Conservation (phyloP, 2,888 invertebrate genomes). For the Volucella bombylans region DNA sequence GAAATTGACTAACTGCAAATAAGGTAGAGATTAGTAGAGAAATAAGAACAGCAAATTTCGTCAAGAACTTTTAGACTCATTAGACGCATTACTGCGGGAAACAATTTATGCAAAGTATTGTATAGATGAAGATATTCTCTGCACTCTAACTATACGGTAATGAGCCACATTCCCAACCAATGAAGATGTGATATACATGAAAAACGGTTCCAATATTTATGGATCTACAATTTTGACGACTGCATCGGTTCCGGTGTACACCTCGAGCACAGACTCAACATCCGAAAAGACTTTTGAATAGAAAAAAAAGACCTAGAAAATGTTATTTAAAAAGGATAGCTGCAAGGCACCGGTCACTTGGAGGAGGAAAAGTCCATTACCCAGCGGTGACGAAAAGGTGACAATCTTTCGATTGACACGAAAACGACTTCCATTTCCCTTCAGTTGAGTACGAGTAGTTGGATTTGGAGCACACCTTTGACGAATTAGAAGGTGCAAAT, state of each 20-base stretch:
- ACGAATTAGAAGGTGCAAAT: no score
- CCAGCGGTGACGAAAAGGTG: background rate
- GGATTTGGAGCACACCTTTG: background rate
- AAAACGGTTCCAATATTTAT: constrained; percentile 77
- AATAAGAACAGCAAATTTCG: no score
- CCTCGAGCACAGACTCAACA: background rate
- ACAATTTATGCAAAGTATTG: no score
- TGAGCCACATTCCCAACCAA: constrained; percentile 73
- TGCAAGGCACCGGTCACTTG: background rate
- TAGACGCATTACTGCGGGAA: no score
- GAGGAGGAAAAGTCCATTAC: constrained; percentile 3
- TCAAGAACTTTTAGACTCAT: no score
- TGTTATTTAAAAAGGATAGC: background rate
- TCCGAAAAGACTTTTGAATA: constrained; percentile 7
- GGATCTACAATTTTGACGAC: constrained; percentile 71
- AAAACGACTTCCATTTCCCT: background rate
- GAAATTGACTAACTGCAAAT: no score
- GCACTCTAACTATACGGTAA: no score
- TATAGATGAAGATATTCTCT: no score
- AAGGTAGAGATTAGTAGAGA: no score
- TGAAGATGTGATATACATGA: constrained; percentile 74
- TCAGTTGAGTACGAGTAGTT: constrained; percentile 10
- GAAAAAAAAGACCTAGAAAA: background rate
- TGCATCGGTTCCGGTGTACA: constrained; percentile 23
- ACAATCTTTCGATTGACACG: background rate